These are phyloP conservation scores for Iselma pallidipennis DNA, from an alignment of 2,888 invertebrate genomes.

Conservation along the genomic window DNA sequence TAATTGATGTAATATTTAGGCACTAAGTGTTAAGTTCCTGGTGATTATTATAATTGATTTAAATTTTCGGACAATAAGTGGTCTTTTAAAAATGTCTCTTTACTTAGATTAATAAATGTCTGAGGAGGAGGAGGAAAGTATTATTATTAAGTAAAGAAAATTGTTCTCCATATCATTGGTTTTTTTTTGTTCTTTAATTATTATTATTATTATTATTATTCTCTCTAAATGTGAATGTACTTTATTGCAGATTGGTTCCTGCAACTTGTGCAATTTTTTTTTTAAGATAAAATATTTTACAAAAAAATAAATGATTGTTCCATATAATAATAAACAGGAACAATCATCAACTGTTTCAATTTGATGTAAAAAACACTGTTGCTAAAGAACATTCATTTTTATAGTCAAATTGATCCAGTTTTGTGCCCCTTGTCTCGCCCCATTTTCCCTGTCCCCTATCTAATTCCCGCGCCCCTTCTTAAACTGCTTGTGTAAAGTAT, in stretches of 20 bases:
- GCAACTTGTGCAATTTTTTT: constrained; percentile 49
- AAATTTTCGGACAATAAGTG: constrained; percentile 28
- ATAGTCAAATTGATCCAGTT: constrained; percentile 20
- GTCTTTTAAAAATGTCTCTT: constrained; percentile 11
- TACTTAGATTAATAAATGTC: constrained; percentile 20
- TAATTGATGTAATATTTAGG: constrained; percentile 27
- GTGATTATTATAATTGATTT: constrained; percentile 22
- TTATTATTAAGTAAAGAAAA: constrained; percentile 17
- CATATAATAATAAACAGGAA: constrained; percentile 20
- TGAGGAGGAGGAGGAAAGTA: constrained; percentile 17
- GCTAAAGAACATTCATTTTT: not conserved
- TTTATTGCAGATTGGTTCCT: constrained; percentile 41
- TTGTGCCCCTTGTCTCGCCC: not conserved
- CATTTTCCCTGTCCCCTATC: not conserved
- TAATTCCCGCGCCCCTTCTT: constrained; percentile 24
- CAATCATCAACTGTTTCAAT: constrained; percentile 17
- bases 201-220: too few relatives aligned
- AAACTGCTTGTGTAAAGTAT: constrained; percentile 52
- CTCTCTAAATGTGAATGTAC: constrained; percentile 25
- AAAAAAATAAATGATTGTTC: constrained; percentile 36
- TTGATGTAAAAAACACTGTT: constrained; percentile 5
- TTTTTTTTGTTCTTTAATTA: constrained; percentile 21
- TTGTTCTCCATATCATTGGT: constrained; percentile 23
- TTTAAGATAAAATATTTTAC: constrained; percentile 7
- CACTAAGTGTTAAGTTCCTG: constrained; percentile 42